These are phyloP conservation scores for Cochlearius cochlearius DNA, from an alignment of 2,113 vertebrate genomes.

Conservation along the genomic window DNA sequence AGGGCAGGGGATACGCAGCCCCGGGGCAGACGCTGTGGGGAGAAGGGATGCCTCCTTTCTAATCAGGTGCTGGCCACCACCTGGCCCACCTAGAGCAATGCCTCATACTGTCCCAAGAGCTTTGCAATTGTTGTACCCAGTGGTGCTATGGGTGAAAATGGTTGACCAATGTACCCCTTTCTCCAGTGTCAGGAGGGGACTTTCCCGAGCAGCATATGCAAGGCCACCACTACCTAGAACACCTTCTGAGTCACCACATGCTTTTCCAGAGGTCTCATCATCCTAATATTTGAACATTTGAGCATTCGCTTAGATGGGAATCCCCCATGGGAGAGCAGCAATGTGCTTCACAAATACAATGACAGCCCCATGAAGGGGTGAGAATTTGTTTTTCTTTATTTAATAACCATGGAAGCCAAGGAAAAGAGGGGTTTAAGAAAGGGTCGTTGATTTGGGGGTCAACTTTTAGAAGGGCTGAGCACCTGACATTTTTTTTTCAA, in stretches of 20 bases:
- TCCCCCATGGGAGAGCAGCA: background rate
- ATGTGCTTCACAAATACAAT: background rate
- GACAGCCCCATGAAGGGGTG: background rate
- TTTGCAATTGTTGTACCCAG: background rate
- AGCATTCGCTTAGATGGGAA: background rate
- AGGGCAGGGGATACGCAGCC: background rate
- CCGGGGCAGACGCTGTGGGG: fast-evolving
- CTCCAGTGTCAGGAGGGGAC: background rate
- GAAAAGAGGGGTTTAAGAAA: background rate
- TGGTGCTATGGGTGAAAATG: background rate
- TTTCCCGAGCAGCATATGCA: background rate
- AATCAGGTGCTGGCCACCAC: background rate
- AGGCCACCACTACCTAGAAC: background rate
- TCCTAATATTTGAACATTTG: background rate
- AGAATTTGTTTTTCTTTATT: background rate
- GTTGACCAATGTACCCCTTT: background rate
- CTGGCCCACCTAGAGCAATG: background rate
- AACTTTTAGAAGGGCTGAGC: background rate
- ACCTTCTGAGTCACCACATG: background rate
- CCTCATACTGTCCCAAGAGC: background rate
- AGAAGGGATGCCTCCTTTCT: background rate
- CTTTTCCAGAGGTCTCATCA: background rate
- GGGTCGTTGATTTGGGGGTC: background rate
- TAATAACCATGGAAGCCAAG: background rate
- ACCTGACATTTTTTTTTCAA: background rate